Conservation (phyloP, 2,113 vertebrate species). For the Turnix velox region DNA sequence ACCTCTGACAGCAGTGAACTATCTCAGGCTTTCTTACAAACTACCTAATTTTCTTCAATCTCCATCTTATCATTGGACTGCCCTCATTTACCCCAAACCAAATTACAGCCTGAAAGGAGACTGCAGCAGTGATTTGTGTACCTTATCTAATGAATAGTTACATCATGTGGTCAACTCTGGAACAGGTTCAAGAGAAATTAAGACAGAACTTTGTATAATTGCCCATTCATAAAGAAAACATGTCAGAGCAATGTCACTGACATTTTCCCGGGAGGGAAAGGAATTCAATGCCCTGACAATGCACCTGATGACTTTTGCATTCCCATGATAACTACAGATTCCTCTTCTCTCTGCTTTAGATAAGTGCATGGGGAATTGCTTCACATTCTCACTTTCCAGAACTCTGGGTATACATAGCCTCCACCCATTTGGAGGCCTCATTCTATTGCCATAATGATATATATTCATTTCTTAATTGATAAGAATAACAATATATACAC, state of each 20-base stretch:
- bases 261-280: conserved; percentile 4
- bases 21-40: not conserved
- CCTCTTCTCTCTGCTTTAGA: not conserved
- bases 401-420: not conserved
- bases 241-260: conserved; percentile 36
- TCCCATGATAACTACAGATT: not conserved
- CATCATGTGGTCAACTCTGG: conserved; percentile 29
- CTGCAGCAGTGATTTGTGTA: conserved; percentile 17
- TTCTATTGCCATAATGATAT: not conserved
- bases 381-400: not conserved
- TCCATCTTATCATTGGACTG: not conserved
- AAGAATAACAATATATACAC: not conserved
- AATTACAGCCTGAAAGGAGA: conserved; percentile 47
- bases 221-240: conserved; percentile 16
- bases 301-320: conserved; percentile 19
- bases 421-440: not conserved
- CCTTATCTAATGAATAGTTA: conserved; percentile 40
- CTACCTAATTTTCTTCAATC: not conserved
- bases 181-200: conserved; percentile 47
- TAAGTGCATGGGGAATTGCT: not conserved
- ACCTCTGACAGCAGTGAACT: not conserved
- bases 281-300: not conserved
- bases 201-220: conserved; percentile 44
- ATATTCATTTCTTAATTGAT: not conserved
- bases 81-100: conserved; percentile 37